phyloP scores from a whole-genome alignment of 1,140 invertebrate genomes.

The Drosophila mauritiana region DNA sequence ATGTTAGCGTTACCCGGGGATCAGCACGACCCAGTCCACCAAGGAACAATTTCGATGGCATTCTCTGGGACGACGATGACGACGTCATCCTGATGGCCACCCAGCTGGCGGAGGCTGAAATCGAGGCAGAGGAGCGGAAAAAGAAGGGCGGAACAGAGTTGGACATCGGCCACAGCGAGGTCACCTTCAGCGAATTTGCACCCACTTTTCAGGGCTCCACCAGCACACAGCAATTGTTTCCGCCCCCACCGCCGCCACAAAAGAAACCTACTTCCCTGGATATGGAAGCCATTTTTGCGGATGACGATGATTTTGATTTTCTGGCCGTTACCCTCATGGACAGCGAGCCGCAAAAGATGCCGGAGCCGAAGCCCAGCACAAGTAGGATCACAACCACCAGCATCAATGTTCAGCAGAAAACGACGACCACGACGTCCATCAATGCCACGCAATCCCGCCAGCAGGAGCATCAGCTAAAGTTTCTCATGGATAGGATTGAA shows the following conservation, averaged over 20 bases:
- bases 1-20: slow-evolving; percentile 53
- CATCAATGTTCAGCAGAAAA: slow-evolving; percentile 21
- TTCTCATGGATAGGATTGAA: slow-evolving; percentile 72
- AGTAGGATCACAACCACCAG: background rate
- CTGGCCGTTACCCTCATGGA: slow-evolving; percentile 39
- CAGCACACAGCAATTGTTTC: slow-evolving; percentile 67
- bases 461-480: slow-evolving; percentile 74
- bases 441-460: slow-evolving; percentile 55
- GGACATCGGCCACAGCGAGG: slow-evolving; percentile 30
- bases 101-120: slow-evolving; percentile 62
- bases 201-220: slow-evolving; percentile 47
- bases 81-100: slow-evolving; percentile 75
- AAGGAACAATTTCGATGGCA: slow-evolving; percentile 34
- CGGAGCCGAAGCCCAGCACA: background rate
- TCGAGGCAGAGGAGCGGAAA: slow-evolving; percentile 38
- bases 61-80: slow-evolving; percentile 74
- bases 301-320: slow-evolving; percentile 61
- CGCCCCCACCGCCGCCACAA: background rate
- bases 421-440: slow-evolving; percentile 11
- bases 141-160: slow-evolving; percentile 1
- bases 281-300: slow-evolving; percentile 53
- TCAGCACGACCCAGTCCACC: slow-evolving; percentile 9
- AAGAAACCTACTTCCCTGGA: slow-evolving; percentile 28
- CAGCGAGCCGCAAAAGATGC: slow-evolving; percentile 13
- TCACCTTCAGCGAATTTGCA: slow-evolving; percentile 66